Evolutionary conservation across 2,888 invertebrate species (phyloP).

Genomic region (Tanypteryx hageni): DNA sequence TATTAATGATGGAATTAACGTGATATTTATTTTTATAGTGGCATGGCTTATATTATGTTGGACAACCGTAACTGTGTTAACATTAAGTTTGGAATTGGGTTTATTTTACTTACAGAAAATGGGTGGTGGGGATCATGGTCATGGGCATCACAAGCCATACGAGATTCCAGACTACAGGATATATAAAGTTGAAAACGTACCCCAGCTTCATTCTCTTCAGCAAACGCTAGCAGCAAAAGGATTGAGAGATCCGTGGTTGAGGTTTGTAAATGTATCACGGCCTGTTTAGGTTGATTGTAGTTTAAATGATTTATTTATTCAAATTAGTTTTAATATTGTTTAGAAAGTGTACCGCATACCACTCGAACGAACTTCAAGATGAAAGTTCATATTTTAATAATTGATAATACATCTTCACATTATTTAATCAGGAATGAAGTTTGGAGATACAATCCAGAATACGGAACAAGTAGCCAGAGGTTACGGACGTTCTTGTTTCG

Average conservation of each 20-base stretch:
- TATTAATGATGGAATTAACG: too few relatives aligned
- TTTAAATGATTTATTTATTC: too few relatives aligned
- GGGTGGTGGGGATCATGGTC: conserved; percentile 78
- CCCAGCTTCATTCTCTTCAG: conserved; percentile 81
- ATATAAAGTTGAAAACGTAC: conserved; percentile 85
- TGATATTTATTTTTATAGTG: too few relatives aligned
- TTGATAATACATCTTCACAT: neutral
- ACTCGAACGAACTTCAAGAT: conserved; percentile 49
- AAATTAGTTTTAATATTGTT: too few relatives aligned
- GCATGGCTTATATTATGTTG: too few relatives aligned
- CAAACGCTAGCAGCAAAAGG: conserved; percentile 83
- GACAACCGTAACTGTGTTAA: neutral
- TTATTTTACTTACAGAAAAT: conserved; percentile 72
- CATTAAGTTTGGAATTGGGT: neutral
- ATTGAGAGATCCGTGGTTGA: conserved; percentile 90
- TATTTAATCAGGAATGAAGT: conserved; percentile 84
- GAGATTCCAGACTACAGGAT: conserved; percentile 84
- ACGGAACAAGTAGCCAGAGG: conserved; percentile 77
- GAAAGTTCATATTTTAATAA: neutral
- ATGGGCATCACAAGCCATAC: conserved; percentile 78
- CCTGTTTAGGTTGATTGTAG: too few relatives aligned
- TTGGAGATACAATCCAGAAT: conserved; percentile 84
- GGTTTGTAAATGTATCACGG: conserved; percentile 75
- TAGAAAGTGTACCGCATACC: too few relatives aligned
- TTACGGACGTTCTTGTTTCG: conserved; percentile 77